phyloP scores from a whole-genome alignment of 1,140 invertebrate genomes.

The Eueides isabella region DNA sequence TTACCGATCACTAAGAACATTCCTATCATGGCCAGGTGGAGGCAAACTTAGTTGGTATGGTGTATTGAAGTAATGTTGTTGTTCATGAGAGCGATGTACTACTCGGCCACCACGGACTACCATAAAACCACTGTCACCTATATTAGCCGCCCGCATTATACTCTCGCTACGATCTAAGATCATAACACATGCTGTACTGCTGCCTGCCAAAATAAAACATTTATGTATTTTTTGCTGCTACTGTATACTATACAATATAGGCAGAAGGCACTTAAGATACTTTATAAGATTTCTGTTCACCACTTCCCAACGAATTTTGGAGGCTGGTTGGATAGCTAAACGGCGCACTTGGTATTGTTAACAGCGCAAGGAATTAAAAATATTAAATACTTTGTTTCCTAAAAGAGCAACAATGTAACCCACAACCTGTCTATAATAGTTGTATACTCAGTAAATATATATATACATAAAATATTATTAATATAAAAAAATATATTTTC shows the following conservation, averaged over 20 bases:
- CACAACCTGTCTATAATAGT: too few species aligned
- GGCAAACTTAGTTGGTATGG: slow-evolving; percentile 97
- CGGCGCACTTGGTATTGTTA: too few species aligned
- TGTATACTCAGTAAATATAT: too few species aligned
- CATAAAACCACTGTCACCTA: slow-evolving; percentile 99
- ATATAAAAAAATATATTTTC: too few species aligned
- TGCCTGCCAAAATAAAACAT: slow-evolving; percentile 84
- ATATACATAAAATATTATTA: too few species aligned
- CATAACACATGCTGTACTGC: slow-evolving; percentile 98
- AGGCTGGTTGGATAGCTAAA: too few species aligned
- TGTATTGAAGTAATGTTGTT: slow-evolving; percentile 99
- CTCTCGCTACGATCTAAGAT: slow-evolving; percentile 94
- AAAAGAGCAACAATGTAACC: too few species aligned
- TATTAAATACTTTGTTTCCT: too few species aligned
- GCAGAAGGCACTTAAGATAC: too few species aligned
- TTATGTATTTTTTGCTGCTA: not conserved
- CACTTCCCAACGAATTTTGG: too few species aligned
- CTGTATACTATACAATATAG: not conserved
- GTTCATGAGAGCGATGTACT: slow-evolving; percentile 96
- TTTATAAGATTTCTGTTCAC: too few species aligned
- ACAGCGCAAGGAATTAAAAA: too few species aligned
- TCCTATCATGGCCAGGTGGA: slow-evolving; percentile 92
- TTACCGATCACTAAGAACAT: slow-evolving; percentile 94
- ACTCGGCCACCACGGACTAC: slow-evolving; percentile 93
- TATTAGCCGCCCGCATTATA: slow-evolving; percentile 96